Base-by-base conservation (phyloP, 2,797 vertebrate genomes). In the Trematomus bernacchii region DNA sequence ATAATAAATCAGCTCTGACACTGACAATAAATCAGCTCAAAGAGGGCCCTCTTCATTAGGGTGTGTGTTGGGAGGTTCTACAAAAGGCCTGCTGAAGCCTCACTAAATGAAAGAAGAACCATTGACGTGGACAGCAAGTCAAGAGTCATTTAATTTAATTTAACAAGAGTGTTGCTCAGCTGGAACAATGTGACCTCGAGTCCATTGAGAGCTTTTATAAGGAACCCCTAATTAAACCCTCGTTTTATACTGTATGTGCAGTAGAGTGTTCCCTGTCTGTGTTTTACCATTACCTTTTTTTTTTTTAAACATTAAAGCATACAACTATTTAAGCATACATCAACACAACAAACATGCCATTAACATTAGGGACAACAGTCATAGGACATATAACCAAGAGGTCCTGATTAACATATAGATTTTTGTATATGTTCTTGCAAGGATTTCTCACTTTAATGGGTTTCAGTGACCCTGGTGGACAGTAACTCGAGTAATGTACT, bases 1-100 rank as follows among this genome's bases (percentile, higher is more conserved):
- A 82, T 57, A 71, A 21, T 37, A 73, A 33, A 33, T 59, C 37
- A 55, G 53, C 27, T 27, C 27, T 27, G 7, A 48, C 53, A 64
- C 53, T 14, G 50, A 82, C 57, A 71, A 21, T 30, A 73, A 27
- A 33, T 59, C 37, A 53, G 53, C 59, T 23, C 11, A 21, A 59
- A 53, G 9, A 10, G 1, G 55, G 37, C 16, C 6, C 61, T 66
- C 4, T 46, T 82, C 60, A 76, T 79, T 77, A 80, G 14, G 30
- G 23, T 51, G 75, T 48, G 51, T 64, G 57, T 47, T 55, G 33
- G 33, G 19, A 44, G 50, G 11, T 27, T 58, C 7, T 30, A 9
- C 33, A 58, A 18, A 19, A n/a, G 60, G 1, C 21, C 16, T 16
- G 23, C n/a, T 16, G 23, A 5, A 53, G 42, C 50, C 27, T 43